Evolutionary conservation across 2,113 vertebrate genomes (phyloP).

Genomic region (Athene cunicularia): DNA sequence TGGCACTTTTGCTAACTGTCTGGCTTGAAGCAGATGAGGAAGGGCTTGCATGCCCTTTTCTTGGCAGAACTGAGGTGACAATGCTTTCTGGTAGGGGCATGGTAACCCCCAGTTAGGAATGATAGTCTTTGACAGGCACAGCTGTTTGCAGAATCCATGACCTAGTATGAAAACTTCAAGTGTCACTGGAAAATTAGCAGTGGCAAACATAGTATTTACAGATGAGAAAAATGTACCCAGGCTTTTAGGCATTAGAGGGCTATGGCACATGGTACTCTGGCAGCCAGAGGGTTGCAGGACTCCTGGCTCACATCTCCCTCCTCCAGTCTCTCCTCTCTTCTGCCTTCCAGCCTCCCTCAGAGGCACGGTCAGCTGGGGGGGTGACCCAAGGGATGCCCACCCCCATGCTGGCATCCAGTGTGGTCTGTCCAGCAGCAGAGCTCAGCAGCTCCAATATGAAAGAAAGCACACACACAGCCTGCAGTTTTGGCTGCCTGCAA

Average conservation of each 20-base stretch:
- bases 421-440: neutral
- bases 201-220: neutral
- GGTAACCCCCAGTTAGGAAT: neutral
- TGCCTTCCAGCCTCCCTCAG: neutral
- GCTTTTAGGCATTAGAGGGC: neutral
- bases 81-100: neutral
- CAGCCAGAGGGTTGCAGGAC: neutral
- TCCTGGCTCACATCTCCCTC: neutral
- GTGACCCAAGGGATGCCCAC: neutral
- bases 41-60: neutral
- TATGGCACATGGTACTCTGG: neutral
- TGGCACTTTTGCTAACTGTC: neutral
- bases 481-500: constrained; percentile 36
- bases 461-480: neutral
- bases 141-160: constrained; percentile 14
- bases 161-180: constrained; percentile 3
- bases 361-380: neutral
- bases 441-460: neutral
- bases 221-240: neutral
- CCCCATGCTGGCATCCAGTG: neutral
- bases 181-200: constrained; percentile 6
- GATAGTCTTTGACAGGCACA: constrained; percentile 41
- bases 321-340: neutral
- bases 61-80: constrained; percentile 12
- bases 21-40: constrained; percentile 14